Conservation (phyloP, 2,888 invertebrate genomes). For the Beris chalybata region DNA sequence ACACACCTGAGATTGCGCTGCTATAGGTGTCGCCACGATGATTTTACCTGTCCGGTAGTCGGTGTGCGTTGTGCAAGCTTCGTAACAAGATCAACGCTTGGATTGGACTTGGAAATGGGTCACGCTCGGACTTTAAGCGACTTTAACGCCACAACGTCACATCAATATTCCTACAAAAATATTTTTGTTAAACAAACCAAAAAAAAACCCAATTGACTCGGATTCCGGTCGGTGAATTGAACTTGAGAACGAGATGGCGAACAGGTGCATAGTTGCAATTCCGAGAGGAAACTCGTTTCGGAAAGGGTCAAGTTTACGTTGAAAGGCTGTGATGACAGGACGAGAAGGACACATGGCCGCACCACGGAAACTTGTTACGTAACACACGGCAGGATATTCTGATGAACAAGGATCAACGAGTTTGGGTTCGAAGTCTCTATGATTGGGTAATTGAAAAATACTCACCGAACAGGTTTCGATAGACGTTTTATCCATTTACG, state of each 20-base stretch:
- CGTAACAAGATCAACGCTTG: neutral
- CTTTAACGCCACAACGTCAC: neutral
- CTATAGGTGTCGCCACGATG: too few species aligned
- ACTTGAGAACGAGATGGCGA: slow-evolving; percentile 17
- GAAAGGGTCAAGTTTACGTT: slow-evolving; percentile 18
- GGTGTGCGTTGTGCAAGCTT: neutral
- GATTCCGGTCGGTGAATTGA: slow-evolving; percentile 15
- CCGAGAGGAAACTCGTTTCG: neutral
- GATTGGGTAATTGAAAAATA: too few species aligned
- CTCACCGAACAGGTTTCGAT: too few species aligned
- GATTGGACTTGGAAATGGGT: slow-evolving; percentile 8
- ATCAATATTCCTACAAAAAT: too few species aligned
- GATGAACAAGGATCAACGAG: too few species aligned
- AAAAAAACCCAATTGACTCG: too few species aligned
- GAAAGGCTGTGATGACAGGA: neutral
- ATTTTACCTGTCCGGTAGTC: neutral
- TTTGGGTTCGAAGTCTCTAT: too few species aligned
- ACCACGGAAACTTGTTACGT: neutral
- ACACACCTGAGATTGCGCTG: neutral
- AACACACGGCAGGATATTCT: neutral
- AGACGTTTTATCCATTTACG: too few species aligned
- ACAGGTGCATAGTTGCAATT: slow-evolving; percentile 21
- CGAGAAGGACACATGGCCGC: too few species aligned
- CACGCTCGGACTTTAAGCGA: neutral
- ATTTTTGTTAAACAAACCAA: too few species aligned